Base-by-base conservation (phyloP, 2,797 vertebrate species). In the Amblyopsis hoosieri region DNA sequence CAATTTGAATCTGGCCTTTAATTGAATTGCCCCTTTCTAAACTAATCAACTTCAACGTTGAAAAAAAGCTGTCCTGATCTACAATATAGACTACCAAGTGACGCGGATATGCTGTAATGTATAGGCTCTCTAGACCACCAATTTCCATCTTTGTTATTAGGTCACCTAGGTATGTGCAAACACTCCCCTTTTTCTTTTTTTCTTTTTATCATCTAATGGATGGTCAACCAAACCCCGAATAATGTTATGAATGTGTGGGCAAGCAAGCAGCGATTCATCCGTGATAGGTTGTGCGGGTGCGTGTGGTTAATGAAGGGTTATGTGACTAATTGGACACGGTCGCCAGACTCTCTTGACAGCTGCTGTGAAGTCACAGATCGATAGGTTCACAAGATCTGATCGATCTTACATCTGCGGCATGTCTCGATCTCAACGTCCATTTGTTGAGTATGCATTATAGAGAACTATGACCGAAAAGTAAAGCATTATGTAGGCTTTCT, bases 371-470 rank as follows among this genome's bases (percentile, higher is more conserved):
- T 10, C 31, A 8, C 54, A 65, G 54, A 79, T 75, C 71, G 66
- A 58, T 71, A 2, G 1, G 7, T 57, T 63, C n/a, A 46, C 37
- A 58, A 2, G 1, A 33, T 33, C 62, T 82, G 75, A 85, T 74
- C 74, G 72, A 73, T 13, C 10, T 45, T 71, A 56, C 80, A 81
- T 70, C 75, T 77, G 78, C 31, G 19, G 62, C 19, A 62, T 76
- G 70, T 73, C 76, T 58, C 65, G 56, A 66, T 72, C 57, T 60
- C 61, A 31, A 5, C 67, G 3, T 14, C 13, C 7, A 14, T 51
- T 13, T 14, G 7, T 23, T 23, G 23, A 3, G 23, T 23, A 23
- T 3, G 23, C 23, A 23, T 23, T 23, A 23, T 3, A 23, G 66
- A 46, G 64, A 64, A 51, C 42, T 50, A 54, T 60, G 58, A 73